phyloP scores from a whole-genome alignment of 2,888 invertebrate species.

The Himalopsyche japonica region DNA sequence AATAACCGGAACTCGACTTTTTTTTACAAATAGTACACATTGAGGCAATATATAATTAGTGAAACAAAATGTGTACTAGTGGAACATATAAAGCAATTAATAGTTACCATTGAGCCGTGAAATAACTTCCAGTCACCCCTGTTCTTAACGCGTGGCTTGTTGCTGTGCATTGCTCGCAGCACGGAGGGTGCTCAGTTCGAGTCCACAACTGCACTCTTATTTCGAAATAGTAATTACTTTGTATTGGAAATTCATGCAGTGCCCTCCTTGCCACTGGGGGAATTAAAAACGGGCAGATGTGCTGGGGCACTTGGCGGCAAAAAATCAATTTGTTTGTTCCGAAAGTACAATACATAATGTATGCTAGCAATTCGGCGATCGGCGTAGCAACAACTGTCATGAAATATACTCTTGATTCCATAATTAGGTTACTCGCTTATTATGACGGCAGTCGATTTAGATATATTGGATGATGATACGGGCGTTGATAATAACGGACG shows the following conservation, averaged over 20 bases:
- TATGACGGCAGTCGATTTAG: too few species aligned
- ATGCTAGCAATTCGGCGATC: neutral
- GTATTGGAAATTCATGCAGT: neutral
- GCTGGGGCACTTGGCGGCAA: neutral
- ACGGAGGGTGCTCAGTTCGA: neutral
- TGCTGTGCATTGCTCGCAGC: neutral
- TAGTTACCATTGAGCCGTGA: neutral
- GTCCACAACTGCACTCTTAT: neutral
- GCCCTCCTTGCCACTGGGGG: neutral
- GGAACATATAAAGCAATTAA: neutral
- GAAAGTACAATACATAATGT: neutral
- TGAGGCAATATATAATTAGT: too few species aligned
- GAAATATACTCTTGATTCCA: too few species aligned
- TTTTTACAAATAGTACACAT: too few species aligned
- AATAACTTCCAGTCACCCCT: neutral
- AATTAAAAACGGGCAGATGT: neutral
- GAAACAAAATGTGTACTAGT: too few species aligned
- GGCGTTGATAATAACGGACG: too few species aligned
- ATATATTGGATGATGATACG: too few species aligned
- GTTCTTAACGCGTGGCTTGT: neutral
- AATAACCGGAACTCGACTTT: too few species aligned
- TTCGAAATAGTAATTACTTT: neutral
- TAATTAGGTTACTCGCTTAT: too few species aligned
- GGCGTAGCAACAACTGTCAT: neutral
- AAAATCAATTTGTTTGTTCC: neutral